These are phyloP conservation scores for Caenorhabditis becei DNA, from an alignment of 2,888 invertebrate genomes.

Conservation along the genomic window DNA sequence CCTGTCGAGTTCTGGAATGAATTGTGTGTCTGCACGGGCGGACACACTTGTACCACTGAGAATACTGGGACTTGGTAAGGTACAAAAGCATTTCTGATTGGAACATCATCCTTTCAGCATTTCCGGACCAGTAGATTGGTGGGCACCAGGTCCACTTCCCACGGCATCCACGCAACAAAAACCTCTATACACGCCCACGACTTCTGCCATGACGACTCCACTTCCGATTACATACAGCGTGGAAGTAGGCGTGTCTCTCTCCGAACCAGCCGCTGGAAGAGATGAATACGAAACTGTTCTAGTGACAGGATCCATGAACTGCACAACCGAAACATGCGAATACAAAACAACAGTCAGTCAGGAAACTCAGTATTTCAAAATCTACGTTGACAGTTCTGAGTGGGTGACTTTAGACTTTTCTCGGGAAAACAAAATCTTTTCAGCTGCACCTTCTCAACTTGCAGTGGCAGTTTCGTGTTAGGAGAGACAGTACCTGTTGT, in stretches of 20 bases:
- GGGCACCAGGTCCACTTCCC: no score
- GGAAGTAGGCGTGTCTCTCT: background rate
- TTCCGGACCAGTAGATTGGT: no score
- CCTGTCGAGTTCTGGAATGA: background rate
- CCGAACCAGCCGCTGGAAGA: background rate
- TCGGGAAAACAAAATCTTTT: background rate
- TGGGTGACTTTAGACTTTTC: background rate
- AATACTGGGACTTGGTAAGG: no score
- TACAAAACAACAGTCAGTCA: background rate
- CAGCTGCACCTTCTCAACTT: background rate
- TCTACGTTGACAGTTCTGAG: background rate
- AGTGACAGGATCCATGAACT: background rate
- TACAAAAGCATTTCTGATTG: no score
- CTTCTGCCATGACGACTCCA: no score
- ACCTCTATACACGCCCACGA: no score
- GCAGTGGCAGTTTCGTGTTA: background rate
- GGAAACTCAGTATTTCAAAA: background rate
- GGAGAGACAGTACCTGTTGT: background rate
- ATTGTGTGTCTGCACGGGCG: background rate
- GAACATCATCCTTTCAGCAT: no score
- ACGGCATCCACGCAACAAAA: no score
- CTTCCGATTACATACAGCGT: no score
- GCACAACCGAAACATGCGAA: background rate
- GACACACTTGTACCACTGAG: no score
- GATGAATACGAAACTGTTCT: background rate